These are phyloP conservation scores for Zaprionus camerounensis DNA, from an alignment of 1,140 invertebrate species.

Conservation along the genomic window DNA sequence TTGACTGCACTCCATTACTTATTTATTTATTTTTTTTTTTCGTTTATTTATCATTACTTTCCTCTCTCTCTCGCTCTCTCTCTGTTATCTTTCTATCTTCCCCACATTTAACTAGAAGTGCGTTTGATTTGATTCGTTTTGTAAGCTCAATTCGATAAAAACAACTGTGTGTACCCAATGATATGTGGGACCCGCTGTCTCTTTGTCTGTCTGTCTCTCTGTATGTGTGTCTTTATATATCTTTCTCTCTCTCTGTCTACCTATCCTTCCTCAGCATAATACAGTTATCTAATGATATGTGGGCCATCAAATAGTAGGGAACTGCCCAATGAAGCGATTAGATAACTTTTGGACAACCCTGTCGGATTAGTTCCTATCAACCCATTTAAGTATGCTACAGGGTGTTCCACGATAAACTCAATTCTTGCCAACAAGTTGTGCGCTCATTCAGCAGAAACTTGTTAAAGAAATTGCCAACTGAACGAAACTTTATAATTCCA, in stretches of 20 bases:
- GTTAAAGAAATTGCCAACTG: constrained; percentile 14
- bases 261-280: constrained; percentile 1
- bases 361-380: constrained; percentile 37
- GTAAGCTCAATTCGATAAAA: constrained; percentile 57
- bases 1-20: constrained; percentile 79
- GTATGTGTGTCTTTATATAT: neutral
- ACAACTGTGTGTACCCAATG: constrained; percentile 5
- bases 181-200: constrained; percentile 34
- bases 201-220: neutral
- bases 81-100: no score
- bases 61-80: neutral
- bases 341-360: constrained; percentile 39
- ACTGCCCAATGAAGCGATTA: constrained; percentile 64
- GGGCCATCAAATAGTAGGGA: constrained; percentile 46
- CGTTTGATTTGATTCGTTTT: constrained; percentile 60
- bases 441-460: constrained; percentile 12
- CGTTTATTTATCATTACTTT: constrained; percentile 17
- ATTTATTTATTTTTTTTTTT: constrained; percentile 63
- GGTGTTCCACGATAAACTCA: constrained; percentile 4
- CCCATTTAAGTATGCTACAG: constrained; percentile 6
- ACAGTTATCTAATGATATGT: constrained; percentile 61
- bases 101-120: constrained; percentile 19
- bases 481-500: constrained; percentile 36
- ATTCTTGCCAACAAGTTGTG: constrained; percentile 8
- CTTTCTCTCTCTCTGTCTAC: neutral